Base-by-base conservation (phyloP, 2,888 invertebrate species). In the Drosophila mimetica region DNA sequence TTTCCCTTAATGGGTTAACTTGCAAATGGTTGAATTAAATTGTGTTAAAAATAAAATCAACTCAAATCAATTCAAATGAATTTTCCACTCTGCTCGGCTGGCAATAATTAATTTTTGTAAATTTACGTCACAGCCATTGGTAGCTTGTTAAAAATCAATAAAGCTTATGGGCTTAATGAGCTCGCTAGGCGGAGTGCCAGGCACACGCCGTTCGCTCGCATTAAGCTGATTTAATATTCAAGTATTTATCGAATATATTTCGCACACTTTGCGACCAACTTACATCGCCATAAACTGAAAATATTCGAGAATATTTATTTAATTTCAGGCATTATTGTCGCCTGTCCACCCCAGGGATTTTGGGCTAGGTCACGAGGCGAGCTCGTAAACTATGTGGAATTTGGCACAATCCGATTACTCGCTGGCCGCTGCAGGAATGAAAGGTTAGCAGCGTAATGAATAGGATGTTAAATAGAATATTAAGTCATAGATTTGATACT, bases 91-190 rank as follows among this genome's bases (percentile, higher is more conserved):
- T 25, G 41, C 30, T 37, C 48, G 41, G 16, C 53, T 36, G 65
- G 50, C 57, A 65, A 65, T 71, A 71, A 71, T 71, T 71, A 70
- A 71, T 71, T 65, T 71, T 69, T 60, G 57, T 76, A 71, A 67
- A 53, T 67, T 44, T 37, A 42, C 47, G 65, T 34, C 39, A 34
- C 34, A n/a, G 55, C 51, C 51, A 48, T 46, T 59, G 71, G 32
- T 8, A 59, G 75, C 74, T 71, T 63, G 51, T 69, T 70, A 53
- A 48, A 84, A 84, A 77, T 80, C 65, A 75, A 79, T 83, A 74
- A 71, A 58, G 71, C 59, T 79, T 76, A 74, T 79, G 73, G 67
- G 64, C 63, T 64, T 64, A 64, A 64, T 64, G 61, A 46, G 61
- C 59, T 80, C 75, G 50, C 36, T 52, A 57, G 50, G 42, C 41